Percentiles rank a stretch among this genome's conserved stretches.
phyloP scores from a whole-genome alignment of 2,888 invertebrate species.

The Sinentomon sp. region DNA sequence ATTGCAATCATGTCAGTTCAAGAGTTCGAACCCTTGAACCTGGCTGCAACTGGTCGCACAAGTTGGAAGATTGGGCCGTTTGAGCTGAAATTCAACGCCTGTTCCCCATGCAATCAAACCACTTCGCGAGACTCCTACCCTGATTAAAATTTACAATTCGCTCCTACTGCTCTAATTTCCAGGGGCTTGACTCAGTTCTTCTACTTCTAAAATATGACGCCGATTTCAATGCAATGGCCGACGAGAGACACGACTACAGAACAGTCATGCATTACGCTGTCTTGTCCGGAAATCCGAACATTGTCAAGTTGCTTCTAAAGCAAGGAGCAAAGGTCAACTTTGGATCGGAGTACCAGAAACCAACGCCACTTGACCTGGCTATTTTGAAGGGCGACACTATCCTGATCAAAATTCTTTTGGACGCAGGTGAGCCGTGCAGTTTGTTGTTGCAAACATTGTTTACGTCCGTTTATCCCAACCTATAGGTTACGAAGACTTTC shows the following conservation, averaged over 20 bases:
- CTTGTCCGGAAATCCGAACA: slow-evolving; percentile 37
- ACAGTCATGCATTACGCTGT: slow-evolving; percentile 73
- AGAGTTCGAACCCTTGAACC: no score
- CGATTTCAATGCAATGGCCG: slow-evolving; percentile 57
- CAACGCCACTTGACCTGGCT: slow-evolving; percentile 56
- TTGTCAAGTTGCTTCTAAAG: slow-evolving; percentile 46
- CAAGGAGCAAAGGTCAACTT: slow-evolving; percentile 46
- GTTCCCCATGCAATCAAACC: no score
- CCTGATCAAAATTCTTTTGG: slow-evolving; percentile 37
- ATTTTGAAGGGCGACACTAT: slow-evolving; percentile 50
- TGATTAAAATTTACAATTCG: no score
- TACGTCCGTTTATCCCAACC: no score
- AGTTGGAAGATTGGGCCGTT: no score
- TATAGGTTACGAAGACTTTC: no score
- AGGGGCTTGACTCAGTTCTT: slow-evolving; percentile 46
- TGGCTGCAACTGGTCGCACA: no score
- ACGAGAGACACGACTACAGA: slow-evolving; percentile 57
- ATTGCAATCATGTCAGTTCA: no score
- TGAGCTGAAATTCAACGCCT: no score
- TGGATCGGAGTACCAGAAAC: slow-evolving; percentile 31
- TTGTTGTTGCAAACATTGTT: no score
- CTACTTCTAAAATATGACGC: slow-evolving; percentile 52
- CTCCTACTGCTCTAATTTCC: slow-evolving; percentile 15
- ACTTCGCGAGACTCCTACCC: no score
- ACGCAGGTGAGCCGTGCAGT: slow-evolving; percentile 36